phyloP scores from a whole-genome alignment of 1,140 invertebrate species.

The Ips typographus region DNA sequence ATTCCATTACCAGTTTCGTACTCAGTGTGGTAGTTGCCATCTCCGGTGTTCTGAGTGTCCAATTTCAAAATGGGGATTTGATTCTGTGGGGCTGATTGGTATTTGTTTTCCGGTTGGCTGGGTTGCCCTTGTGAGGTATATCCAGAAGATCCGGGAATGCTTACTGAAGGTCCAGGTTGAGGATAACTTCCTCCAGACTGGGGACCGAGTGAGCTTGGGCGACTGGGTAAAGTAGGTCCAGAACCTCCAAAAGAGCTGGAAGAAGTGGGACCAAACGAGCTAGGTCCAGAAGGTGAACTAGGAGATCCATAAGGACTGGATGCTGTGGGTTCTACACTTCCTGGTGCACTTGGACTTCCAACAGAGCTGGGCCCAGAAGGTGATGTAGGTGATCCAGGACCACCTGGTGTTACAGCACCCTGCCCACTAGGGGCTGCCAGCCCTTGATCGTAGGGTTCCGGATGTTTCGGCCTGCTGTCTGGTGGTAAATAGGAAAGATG shows the following conservation, averaged over 20 bases:
- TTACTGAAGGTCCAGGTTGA: neutral
- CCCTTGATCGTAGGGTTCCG: conserved; percentile 13
- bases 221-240: neutral
- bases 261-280: no score
- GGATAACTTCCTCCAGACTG: neutral
- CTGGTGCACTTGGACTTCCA: neutral
- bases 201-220: no score
- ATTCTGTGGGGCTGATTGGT: neutral
- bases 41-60: conserved; percentile 15
- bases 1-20: conserved; percentile 64
- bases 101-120: neutral
- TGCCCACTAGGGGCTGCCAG: neutral
- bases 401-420: neutral
- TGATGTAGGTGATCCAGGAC: neutral
- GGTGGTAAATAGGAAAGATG: conserved; percentile 24
- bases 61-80: conserved; percentile 20
- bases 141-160: neutral
- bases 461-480: conserved; percentile 1
- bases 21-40: conserved; percentile 55
- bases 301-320: neutral
- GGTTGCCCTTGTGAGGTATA: neutral
- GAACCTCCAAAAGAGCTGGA: conserved; percentile 2
- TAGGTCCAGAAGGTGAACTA: neutral
- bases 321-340: neutral
- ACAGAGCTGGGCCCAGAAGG: neutral